Evolutionary conservation across 1,140 invertebrate genomes (phyloP).

Genomic region (Hestina assimilis): DNA sequence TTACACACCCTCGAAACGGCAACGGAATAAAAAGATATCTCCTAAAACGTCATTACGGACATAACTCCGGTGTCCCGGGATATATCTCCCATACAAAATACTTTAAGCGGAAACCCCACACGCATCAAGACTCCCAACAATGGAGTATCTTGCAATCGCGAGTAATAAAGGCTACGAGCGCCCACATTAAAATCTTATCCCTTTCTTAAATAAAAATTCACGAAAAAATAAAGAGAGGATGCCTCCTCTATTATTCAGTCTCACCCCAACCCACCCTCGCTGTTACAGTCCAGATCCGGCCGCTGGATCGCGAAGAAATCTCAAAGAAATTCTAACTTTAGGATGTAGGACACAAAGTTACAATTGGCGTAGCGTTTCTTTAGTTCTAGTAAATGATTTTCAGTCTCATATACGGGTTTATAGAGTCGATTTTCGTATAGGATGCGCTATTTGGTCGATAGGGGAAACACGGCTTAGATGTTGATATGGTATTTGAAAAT

Average conservation of each 20-base stretch:
- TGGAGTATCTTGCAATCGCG: slow-evolving; percentile 66
- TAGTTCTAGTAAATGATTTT: slow-evolving; percentile 28
- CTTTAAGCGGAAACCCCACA: slow-evolving; percentile 74
- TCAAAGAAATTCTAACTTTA: slow-evolving; percentile 71
- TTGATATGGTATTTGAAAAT: slow-evolving; percentile 71
- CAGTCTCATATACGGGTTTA: slow-evolving; percentile 32
- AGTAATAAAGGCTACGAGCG: slow-evolving; percentile 71
- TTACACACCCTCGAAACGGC: slow-evolving; percentile 43
- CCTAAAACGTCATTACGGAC: slow-evolving; percentile 64
- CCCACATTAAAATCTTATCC: slow-evolving; percentile 78
- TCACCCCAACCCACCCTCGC: slow-evolving; percentile 39
- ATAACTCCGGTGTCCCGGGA: slow-evolving; percentile 45
- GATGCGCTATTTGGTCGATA: slow-evolving; percentile 26
- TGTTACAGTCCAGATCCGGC: slow-evolving; percentile 36
- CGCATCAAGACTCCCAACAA: slow-evolving; percentile 72
- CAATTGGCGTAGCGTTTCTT: slow-evolving; percentile 44
- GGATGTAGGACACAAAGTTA: slow-evolving; percentile 52
- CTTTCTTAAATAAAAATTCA: slow-evolving; percentile 79
- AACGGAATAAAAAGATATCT: slow-evolving; percentile 53
- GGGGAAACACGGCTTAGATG: slow-evolving; percentile 54
- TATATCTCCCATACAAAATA: slow-evolving; percentile 66
- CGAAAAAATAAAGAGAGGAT: slow-evolving; percentile 76
- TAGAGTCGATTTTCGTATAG: slow-evolving; percentile 51
- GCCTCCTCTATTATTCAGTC: slow-evolving; percentile 72
- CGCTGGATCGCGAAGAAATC: slow-evolving; percentile 39